Evolutionary conservation across 1,140 invertebrate species (phyloP), one percentile per base, ranked within the genome.

Genomic region (Ectropis grisescens): DNA sequence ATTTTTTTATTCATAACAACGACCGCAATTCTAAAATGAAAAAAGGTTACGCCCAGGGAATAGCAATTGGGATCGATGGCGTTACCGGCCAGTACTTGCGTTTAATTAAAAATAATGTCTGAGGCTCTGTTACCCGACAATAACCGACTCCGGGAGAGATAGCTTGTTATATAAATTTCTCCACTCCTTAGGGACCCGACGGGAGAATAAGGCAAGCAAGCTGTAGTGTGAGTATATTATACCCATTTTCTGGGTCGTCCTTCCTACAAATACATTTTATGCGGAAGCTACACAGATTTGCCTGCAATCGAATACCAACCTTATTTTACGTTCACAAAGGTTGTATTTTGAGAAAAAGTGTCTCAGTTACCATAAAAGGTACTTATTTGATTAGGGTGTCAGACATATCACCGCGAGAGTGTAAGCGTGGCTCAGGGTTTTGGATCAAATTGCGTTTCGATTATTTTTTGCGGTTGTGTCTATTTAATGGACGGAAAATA

Each of bases 371-470:
- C 58, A 72, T 74, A 74, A 74, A 81, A 81, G 76, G 76, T 81
- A 78, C 70, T 81, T 81, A 81, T 81, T 81, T 81, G 76, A 81
- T 81, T 81, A 81, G 72, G 76, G 76, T 78, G 76, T 81, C 76
- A 76, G 70, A 55, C 76, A 69, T 81, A 81, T 78, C 76, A 74
- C 70, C 69, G 67, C 71, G 68, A 68, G 54, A 52, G 72, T 69
- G 65, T 68, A 60, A 72, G 66, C 58, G 58, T 49, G 75, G 67
- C 76, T 80, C 76, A 57, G 62, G 69, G 70, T 78, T 80, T 80
- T 58, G 62, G 69, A 72, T 80, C 58, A 67, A 72, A 67, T 71
- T 75, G 69, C 64, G 70, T 76, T 65, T 78, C 64, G 68, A 71
- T 75, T 79, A 69, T 69, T 65, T 64, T n/a, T n/a, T n/a, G n/a